phyloP scores from a whole-genome alignment of 2,888 invertebrate species.

The Cerceris rybyensis region DNA sequence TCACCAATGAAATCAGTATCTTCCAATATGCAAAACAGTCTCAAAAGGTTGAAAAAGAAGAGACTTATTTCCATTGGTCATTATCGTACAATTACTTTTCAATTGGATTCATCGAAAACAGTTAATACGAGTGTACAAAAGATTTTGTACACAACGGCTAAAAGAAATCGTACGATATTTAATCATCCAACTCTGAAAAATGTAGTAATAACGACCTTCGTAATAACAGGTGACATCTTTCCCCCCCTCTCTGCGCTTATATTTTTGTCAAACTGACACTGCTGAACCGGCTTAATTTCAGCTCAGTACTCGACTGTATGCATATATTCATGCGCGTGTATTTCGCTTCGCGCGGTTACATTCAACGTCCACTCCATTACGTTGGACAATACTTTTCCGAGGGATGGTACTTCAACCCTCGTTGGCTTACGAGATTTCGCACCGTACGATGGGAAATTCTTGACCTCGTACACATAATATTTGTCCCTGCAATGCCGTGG shows the following conservation, averaged over 20 bases:
- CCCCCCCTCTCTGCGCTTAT: constrained; percentile 6
- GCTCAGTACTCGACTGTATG: constrained; percentile 10
- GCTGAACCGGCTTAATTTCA: constrained; percentile 62
- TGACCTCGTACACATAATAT: constrained; percentile 39
- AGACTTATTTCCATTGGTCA: too few relatives aligned
- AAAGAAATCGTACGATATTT: constrained; percentile 25
- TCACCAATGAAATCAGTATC: too few relatives aligned
- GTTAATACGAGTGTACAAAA: not conserved
- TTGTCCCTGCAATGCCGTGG: constrained; percentile 33
- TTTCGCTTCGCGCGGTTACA: constrained; percentile 11
- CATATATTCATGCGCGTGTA: constrained; percentile 33
- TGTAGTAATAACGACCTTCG: constrained; percentile 31
- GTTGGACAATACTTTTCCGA: constrained; percentile 52
- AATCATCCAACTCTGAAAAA: constrained; percentile 18
- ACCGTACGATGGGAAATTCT: constrained; percentile 28
- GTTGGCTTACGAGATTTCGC: not conserved
- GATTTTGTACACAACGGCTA: not conserved
- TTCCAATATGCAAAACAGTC: too few relatives aligned
- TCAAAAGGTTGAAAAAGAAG: too few relatives aligned
- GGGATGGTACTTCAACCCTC: not conserved
- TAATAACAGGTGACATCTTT: constrained; percentile 23
- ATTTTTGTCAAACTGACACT: constrained; percentile 58
- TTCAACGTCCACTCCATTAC: constrained; percentile 28
- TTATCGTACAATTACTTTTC: too few relatives aligned
- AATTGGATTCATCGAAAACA: too few relatives aligned